Base-by-base conservation (phyloP, 1,140 invertebrate species). In the Tetramorium parvispinum region DNA sequence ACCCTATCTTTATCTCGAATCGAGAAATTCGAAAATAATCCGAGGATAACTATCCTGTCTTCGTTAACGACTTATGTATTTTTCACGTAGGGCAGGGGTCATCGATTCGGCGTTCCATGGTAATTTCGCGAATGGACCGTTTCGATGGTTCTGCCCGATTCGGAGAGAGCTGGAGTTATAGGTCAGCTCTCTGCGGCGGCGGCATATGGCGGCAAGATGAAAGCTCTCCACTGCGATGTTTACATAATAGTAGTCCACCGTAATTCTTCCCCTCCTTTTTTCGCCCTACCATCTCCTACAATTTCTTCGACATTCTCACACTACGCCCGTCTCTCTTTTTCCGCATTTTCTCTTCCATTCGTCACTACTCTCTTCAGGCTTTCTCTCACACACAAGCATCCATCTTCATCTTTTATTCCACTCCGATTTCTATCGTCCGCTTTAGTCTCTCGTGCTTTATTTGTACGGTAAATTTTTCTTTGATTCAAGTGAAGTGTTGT, bases 161-260 rank as follows among this genome's bases (percentile, higher is more conserved):
- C 68, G 11, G 18, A 13, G 61, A 16, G 24, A n/a, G 61, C 55
- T 63, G 57, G 49, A 70, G 53, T 77, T 87, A 76, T 65, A 79
- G 59, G 70, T 88, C 70, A 86, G 85, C 71, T 43, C 63, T 70
- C 37, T 53, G 79, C 27, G 21, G 24, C 40, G 3, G 11, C 8
- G 4, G 46, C 85, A 85, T 59, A 73, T 59, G 91, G 83, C 91
- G 87, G 85, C 89, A 57, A 92, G 91, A 91, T 91, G 91, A 92
- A 93, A 93, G 91, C 89, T 68, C 43, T 68, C 21, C 63, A 89
- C 88, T 77, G 79, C 87, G 91, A 88, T 93, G 92, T 93, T 93
- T 93, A 92, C 91, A 92, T 92, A 91, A 92, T 92, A 89, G 90
- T 92, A 90, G 91, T 91, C 92, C 85, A 88, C 81, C 87, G 75